Base-by-base conservation (phyloP, 92 coral and sea anemone genomes). In the Palythoa grandiflora region DNA sequence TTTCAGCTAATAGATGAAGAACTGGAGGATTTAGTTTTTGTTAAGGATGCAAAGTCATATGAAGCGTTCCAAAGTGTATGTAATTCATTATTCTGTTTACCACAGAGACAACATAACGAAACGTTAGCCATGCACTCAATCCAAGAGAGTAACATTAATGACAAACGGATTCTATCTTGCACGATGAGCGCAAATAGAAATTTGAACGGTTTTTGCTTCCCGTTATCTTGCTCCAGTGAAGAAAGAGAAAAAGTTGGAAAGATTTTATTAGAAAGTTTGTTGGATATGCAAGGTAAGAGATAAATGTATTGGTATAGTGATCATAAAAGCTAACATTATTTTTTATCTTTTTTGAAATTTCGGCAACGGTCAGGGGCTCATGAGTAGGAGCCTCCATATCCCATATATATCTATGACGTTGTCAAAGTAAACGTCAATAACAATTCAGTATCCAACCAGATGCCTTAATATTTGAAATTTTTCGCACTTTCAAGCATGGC, bases 41-140 rank as follows among this genome's bases (percentile, higher is more conserved):
- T 88, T 6, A 85, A 84, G 35, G 92, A 90, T 61, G 90, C 78
- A 40, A 87, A 90, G 47, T 73, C 87, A 5, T 90, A 86, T 51
- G 80, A 81, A 44, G 84, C 61, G 20, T 90, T 90, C 40, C 83
- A 77, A 1, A 83, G 53, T 50, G 60, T 90, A 60, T 77, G 79
- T n/a, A 83, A 79, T 44, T 87, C 92, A 35, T n/a, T 86, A 51
- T 73, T 86, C 21, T 79, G 60, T 53, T 9, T 10, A 21, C 14
- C 61, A 48, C 61, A 47, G 4, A 48, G 1, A 66, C n/a, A 48
- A 48, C 1, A 65, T 15, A 9, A 8, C 9, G 59, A 40, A 80
- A 61, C 13, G 63, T 5, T 35, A 19, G 2, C 15, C 20, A 80
- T 3, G 40, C 40, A 1, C 16, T 19, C 66, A 81, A 15, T 44